Percentiles rank a stretch among this genome's conserved stretches.
Evolutionary conservation across 37 sponge, comb jelly and placozoan genomes (phyloP).

Genomic region (Tethya wilhelma): DNA sequence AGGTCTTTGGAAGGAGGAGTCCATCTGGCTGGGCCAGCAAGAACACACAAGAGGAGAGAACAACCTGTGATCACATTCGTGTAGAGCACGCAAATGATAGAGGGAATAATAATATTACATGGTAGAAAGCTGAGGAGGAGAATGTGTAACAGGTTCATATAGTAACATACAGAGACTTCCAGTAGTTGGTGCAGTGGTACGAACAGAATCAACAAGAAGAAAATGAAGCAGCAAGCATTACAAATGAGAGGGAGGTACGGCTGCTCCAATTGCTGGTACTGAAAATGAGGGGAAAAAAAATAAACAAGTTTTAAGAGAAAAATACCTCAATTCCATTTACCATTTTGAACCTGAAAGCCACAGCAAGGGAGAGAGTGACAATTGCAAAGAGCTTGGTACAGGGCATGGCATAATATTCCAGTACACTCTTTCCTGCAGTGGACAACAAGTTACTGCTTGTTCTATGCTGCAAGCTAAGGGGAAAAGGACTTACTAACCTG

Average conservation of each 20-base stretch:
- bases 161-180: background rate
- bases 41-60: constrained; percentile 35
- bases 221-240: constrained; percentile 48
- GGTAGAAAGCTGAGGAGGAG: too few species aligned
- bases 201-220: constrained; percentile 4
- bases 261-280: constrained; percentile 30
- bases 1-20: constrained; percentile 7
- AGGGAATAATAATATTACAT: too few species aligned
- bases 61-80: constrained; percentile 47
- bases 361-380: background rate
- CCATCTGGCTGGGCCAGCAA: constrained; percentile 58
- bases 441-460: background rate
- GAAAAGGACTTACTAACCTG: too few species aligned
- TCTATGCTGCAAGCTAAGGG: too few species aligned
- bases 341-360: constrained; percentile 39
- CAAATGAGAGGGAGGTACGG: constrained; percentile 38
- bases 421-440: background rate
- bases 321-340: constrained; percentile 2
- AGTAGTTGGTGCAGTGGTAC: background rate
- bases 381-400: constrained; percentile 3
- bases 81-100: too few species aligned
- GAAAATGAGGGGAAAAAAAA: background rate
- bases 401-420: constrained; percentile 23
- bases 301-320: background rate
- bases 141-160: too few species aligned